phyloP scores from a whole-genome alignment of 2,888 invertebrate species.

The Catocala sponsa region DNA sequence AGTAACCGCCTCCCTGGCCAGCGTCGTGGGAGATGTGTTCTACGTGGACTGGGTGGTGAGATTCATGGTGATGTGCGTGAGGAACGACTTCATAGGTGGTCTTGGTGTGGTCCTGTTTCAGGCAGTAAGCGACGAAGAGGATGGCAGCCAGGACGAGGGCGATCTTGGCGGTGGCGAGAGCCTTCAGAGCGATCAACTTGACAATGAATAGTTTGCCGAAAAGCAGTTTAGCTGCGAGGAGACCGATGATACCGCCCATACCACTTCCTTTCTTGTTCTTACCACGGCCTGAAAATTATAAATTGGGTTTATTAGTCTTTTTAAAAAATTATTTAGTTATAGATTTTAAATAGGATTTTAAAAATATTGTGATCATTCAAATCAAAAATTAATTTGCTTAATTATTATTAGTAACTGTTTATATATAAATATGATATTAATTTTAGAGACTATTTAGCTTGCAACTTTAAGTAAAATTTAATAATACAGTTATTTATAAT shows the following conservation, averaged over 20 bases:
- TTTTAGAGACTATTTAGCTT: no score
- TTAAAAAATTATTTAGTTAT: background rate
- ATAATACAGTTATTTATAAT: no score
- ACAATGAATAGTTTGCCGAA: constrained; percentile 90
- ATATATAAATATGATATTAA: no score
- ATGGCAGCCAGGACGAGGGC: constrained; percentile 92
- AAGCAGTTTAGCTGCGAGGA: constrained; percentile 82
- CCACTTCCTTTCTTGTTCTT: constrained; percentile 90
- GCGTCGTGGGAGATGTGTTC: constrained; percentile 81
- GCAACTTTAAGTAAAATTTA: no score
- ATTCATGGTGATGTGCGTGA: constrained; percentile 85
- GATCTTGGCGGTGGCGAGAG: constrained; percentile 93
- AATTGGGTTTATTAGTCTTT: background rate
- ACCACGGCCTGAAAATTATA: constrained; percentile 89
- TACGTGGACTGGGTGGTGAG: constrained; percentile 89
- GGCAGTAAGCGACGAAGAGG: constrained; percentile 85
- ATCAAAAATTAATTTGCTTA: no score
- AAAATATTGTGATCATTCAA: no score
- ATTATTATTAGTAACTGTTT: no score
- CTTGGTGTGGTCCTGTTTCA: constrained; percentile 80
- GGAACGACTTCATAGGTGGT: constrained; percentile 83
- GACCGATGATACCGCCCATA: constrained; percentile 91
- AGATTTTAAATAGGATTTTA: no score
- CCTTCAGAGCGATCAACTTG: constrained; percentile 94
- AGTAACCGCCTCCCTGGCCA: constrained; percentile 70